Evolutionary conservation across 2,797 vertebrate genomes (phyloP), one percentile per base, ranked within the genome.

Genomic region (Pteronotus mesoamericanus): DNA sequence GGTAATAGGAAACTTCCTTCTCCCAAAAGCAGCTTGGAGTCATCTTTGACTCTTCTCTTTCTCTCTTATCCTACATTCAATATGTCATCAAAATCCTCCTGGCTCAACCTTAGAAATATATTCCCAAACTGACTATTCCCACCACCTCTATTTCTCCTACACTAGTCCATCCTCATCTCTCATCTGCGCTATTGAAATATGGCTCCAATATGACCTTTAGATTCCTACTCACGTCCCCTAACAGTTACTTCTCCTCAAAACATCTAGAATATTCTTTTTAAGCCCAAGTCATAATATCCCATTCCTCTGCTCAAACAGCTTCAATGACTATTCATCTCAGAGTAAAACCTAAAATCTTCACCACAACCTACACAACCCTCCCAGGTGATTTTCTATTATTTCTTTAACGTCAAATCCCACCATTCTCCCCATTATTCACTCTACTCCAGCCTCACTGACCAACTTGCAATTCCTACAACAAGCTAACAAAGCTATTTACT

Each of bases 201-300:
- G 34, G 11, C 1, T 72, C 32, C 59, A 37, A 16, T 29, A n/a
- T 14, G 10, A 6, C 32, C 0, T 34, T 86, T 32, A 9, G 7
- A 80, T 86, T 72, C 61, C 39, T 16, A 77, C 6, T 29, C 14
- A 55, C 61, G 5, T 37, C 5, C 26, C 4, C 26, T 86, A n/a
- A 44, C 3, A 77, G 39, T 44, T 46, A 44, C 18, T 94, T 59
- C 19, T 89, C 19, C 64, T 55, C 53, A 68, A 29, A 46, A 59
- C 11, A 83, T 89, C 59, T 86, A 91, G 68, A 78, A 83, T 59
- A 85, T 26, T 90, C n/a, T 84, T 75, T 86, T 69, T 61, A 90
- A 80, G 29, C 5, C 16, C 7, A 71, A 66, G 3, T 71, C 80
- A 48, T 48, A 75, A n/a, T 53, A 55, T 74, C 29, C n/a, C 18